Evolutionary conservation across 2,888 invertebrate genomes (phyloP).

Genomic region (Nomada flava): DNA sequence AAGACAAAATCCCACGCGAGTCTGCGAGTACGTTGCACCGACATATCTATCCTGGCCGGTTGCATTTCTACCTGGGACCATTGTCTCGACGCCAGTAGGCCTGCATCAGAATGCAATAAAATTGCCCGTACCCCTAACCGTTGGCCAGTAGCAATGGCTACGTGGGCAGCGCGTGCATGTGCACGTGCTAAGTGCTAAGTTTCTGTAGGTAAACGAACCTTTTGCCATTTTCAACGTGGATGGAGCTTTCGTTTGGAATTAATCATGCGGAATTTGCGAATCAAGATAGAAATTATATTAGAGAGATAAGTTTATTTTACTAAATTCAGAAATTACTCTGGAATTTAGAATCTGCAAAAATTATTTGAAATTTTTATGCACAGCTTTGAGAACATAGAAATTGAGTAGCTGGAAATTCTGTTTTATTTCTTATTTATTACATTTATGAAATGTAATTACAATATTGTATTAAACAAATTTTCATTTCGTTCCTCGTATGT

Average conservation of each 20-base stretch:
- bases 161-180: constrained; percentile 49
- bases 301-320: no score
- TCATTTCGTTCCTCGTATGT: no score
- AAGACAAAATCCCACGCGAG: constrained; percentile 69
- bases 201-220: constrained; percentile 3
- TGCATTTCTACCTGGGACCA: constrained; percentile 63
- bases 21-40: constrained; percentile 60
- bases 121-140: constrained; percentile 30
- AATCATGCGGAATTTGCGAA: not conserved
- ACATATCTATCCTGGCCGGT: constrained; percentile 64
- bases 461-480: no score
- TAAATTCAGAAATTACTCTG: no score
- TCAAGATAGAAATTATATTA: no score
- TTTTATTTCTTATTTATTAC: no score
- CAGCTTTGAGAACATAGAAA: no score
- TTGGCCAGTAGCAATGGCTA: not conserved
- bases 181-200: constrained; percentile 27
- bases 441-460: no score
- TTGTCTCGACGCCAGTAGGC: constrained; percentile 68
- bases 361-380: no score
- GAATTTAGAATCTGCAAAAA: no score
- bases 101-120: constrained; percentile 71
- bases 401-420: no score
- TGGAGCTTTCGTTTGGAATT: not conserved
- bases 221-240: not conserved